Evolutionary conservation across 1,140 invertebrate genomes (phyloP).

Genomic region (Drosophila fuyamai): DNA sequence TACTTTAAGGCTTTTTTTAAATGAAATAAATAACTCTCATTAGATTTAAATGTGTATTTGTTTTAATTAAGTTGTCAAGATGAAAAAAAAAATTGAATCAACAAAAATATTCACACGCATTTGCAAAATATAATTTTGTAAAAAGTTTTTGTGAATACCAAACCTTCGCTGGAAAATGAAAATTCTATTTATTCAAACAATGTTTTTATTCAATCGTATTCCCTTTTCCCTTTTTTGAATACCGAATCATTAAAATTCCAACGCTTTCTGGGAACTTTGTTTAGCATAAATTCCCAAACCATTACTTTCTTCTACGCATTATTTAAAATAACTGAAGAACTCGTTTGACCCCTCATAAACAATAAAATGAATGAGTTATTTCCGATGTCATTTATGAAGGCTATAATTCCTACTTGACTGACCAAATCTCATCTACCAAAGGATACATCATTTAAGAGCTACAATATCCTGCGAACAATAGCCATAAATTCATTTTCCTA

Average conservation of each 20-base stretch:
- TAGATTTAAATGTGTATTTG: too few relatives aligned
- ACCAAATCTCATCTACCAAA: slow-evolving; percentile 51
- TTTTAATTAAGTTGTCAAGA: too few relatives aligned
- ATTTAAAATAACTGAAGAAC: slow-evolving; percentile 7
- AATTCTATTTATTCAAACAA: too few relatives aligned
- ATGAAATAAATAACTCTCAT: background rate
- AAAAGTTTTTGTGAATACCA: too few relatives aligned
- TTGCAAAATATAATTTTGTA: too few relatives aligned
- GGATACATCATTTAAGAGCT: background rate
- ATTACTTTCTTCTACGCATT: background rate
- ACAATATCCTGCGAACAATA: slow-evolving; percentile 42
- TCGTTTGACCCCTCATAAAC: slow-evolving; percentile 7
- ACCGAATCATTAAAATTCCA: slow-evolving; percentile 12
- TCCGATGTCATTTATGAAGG: slow-evolving; percentile 12
- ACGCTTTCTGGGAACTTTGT: slow-evolving; percentile 7
- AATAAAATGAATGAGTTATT: slow-evolving; percentile 16
- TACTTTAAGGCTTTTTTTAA: background rate
- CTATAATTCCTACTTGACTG: slow-evolving; percentile 14
- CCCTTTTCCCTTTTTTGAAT: background rate
- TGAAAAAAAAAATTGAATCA: too few relatives aligned
- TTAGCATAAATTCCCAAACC: slow-evolving; percentile 8
- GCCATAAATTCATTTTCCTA: slow-evolving; percentile 56
- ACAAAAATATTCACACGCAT: too few relatives aligned
- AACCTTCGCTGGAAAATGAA: too few relatives aligned
- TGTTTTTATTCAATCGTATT: background rate